Conservation (phyloP, 2,888 invertebrate genomes). For the Leucoma salicis region DNA sequence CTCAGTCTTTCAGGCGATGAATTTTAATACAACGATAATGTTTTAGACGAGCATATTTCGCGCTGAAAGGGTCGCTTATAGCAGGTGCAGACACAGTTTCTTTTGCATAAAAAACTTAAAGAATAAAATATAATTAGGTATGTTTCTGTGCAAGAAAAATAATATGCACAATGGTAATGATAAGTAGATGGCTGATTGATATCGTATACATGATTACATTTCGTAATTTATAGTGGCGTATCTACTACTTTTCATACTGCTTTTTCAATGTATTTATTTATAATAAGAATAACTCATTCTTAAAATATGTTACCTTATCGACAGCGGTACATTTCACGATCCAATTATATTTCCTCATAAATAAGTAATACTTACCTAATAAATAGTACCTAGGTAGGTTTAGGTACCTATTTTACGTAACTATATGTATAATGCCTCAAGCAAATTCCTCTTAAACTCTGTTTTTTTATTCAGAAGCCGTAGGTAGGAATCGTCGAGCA, state of each 20-base stretch:
- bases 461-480: conserved; percentile 50
- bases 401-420: not conserved
- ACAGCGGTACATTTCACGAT: too few species aligned
- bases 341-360: not conserved
- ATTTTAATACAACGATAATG: conserved; percentile 48
- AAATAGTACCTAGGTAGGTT: too few species aligned
- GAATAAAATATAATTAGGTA: too few species aligned
- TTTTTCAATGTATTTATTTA: too few species aligned
- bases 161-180: too few species aligned
- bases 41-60: conserved; percentile 29
- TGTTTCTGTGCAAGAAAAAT: too few species aligned
- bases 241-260: too few species aligned
- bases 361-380: not conserved
- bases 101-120: not conserved
- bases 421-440: not conserved
- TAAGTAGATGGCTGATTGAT: too few species aligned
- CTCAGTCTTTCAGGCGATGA: conserved; percentile 24
- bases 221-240: too few species aligned
- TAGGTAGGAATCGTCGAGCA: conserved; percentile 33
- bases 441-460: conserved; percentile 34
- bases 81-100: not conserved
- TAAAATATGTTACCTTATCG: too few species aligned
- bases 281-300: too few species aligned
- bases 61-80: conserved; percentile 8
- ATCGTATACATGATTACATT: too few species aligned